Evolutionary conservation across 1,140 invertebrate genomes (phyloP).

Genomic region (Xylocopa sonorina): DNA sequence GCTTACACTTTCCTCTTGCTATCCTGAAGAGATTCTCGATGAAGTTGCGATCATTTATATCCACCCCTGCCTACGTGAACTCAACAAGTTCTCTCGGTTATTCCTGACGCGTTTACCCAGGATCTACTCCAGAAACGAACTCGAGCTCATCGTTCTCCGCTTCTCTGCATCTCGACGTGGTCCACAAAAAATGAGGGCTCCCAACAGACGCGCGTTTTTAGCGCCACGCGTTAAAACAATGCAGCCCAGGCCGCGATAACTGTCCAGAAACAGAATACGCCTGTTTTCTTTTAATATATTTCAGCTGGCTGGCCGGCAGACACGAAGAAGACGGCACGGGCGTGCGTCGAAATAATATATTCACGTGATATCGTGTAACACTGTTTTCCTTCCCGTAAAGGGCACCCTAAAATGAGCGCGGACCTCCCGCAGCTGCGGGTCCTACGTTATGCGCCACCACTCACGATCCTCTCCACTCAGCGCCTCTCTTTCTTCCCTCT

Average conservation of each 20-base stretch:
- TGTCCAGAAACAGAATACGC: slow-evolving; percentile 1
- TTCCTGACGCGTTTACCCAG: neutral
- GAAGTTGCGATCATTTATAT: slow-evolving; percentile 18
- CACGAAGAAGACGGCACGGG: slow-evolving; percentile 4
- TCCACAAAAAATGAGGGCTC: too few relatives aligned
- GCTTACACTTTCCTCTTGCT: too few relatives aligned
- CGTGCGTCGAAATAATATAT: slow-evolving; percentile 34
- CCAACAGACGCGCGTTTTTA: too few relatives aligned
- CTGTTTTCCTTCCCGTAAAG: slow-evolving; percentile 41
- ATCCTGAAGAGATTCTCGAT: neutral
- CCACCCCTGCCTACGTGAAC: neutral
- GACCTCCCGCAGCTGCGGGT: slow-evolving; percentile 44
- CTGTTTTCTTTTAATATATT: slow-evolving; percentile 37
- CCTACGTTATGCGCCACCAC: slow-evolving; percentile 26
- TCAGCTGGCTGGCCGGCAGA: neutral
- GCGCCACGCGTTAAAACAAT: slow-evolving; percentile 13
- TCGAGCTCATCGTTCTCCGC: neutral
- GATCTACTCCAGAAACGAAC: neutral
- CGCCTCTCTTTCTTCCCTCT: slow-evolving; percentile 19
- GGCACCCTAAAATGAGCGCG: slow-evolving; percentile 37
- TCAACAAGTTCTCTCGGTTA: neutral
- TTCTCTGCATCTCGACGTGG: neutral
- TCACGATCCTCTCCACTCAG: slow-evolving; percentile 1
- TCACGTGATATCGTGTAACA: slow-evolving; percentile 41
- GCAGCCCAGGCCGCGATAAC: neutral